Evolutionary conservation across 2,113 vertebrate species (phyloP).

Genomic region (Xiphophorus maculatus): DNA sequence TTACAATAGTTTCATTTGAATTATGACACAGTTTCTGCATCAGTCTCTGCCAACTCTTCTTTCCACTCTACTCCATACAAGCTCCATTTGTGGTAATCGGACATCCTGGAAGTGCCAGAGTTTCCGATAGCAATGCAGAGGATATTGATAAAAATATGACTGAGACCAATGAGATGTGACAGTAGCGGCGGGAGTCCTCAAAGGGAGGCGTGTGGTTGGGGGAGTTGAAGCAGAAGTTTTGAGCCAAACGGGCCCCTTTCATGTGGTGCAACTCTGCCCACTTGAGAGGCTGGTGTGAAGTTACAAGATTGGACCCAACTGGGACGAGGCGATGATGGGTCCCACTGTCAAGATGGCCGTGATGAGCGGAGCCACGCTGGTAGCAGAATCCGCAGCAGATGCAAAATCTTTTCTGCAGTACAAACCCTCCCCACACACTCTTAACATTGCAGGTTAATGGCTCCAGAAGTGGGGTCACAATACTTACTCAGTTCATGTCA

Average conservation of each 20-base stretch:
- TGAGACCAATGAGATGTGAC: constrained; percentile 71
- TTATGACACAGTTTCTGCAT: neutral
- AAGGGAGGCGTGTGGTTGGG: constrained; percentile 53
- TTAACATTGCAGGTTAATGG: constrained; percentile 34
- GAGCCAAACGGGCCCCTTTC: constrained; percentile 66
- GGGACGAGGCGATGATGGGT: constrained; percentile 63
- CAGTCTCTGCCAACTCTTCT: constrained; percentile 1
- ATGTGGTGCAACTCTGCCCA: constrained; percentile 79
- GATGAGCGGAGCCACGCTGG: constrained; percentile 51
- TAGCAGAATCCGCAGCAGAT: constrained; percentile 43
- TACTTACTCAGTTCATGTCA: too few relatives aligned
- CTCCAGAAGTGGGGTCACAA: constrained; percentile 22
- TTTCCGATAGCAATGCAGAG: constrained; percentile 6
- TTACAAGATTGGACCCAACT: constrained; percentile 70
- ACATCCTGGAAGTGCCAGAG: constrained; percentile 38
- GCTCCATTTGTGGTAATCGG: constrained; percentile 29
- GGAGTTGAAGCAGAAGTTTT: constrained; percentile 51
- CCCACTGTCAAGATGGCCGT: constrained; percentile 36
- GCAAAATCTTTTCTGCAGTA: constrained; percentile 12
- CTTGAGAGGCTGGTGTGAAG: constrained; percentile 78
- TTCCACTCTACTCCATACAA: constrained; percentile 3
- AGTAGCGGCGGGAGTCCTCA: constrained; percentile 61
- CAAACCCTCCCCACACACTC: constrained; percentile 32
- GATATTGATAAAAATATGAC: constrained; percentile 65
- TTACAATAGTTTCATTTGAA: too few relatives aligned